These are phyloP conservation scores for Metalampra italica DNA, from an alignment of 2,888 invertebrate species.

Conservation along the genomic window DNA sequence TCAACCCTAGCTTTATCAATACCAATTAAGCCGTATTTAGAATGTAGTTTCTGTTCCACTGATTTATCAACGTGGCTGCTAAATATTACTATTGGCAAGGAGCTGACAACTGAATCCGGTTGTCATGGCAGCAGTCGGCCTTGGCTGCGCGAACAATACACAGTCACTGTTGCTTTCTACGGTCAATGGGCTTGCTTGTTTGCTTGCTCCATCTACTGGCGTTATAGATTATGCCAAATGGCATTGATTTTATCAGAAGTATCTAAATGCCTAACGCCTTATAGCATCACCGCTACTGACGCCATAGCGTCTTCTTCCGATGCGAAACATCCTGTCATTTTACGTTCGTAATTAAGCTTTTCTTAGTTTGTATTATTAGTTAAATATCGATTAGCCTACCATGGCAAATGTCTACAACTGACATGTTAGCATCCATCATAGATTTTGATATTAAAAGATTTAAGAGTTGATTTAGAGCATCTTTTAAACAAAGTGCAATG, in stretches of 20 bases:
- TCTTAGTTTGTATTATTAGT: no score
- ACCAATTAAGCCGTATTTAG: background rate
- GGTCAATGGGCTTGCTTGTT: slow-evolving; percentile 2
- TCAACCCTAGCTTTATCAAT: background rate
- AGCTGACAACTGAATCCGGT: slow-evolving; percentile 15
- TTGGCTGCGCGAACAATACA: slow-evolving; percentile 14
- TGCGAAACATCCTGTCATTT: no score
- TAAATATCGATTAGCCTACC: no score
- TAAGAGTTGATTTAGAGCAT: no score
- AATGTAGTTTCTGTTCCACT: background rate
- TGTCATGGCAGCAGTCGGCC: slow-evolving; percentile 18
- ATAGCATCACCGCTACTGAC: no score
- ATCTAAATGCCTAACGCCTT: no score
- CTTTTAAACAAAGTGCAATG: background rate
- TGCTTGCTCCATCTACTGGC: background rate
- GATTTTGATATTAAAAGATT: no score
- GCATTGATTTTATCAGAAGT: background rate
- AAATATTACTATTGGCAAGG: slow-evolving; percentile 8
- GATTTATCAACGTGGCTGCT: background rate
- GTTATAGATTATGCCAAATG: no score
- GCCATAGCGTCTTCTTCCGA: no score
- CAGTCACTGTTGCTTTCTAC: slow-evolving; percentile 22
- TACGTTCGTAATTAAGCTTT: no score
- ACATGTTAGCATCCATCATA: no score
- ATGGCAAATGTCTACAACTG: no score